These are phyloP conservation scores for Drosophila fuyamai DNA, from an alignment of 1,140 invertebrate species.

Conservation along the genomic window DNA sequence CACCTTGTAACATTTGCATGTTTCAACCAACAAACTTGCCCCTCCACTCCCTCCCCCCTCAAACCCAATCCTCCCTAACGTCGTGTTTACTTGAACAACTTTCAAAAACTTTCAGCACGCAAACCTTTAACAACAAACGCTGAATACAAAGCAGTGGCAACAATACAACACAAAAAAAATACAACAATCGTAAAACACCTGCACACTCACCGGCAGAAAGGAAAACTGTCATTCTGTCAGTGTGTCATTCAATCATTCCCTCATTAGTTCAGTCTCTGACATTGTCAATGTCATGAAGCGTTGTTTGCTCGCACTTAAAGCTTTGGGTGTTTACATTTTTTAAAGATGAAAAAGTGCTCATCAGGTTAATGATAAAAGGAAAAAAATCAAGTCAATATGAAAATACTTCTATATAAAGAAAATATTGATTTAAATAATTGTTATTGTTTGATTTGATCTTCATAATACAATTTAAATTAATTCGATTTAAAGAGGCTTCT, in stretches of 20 bases:
- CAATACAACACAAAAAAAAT: conserved; percentile 35
- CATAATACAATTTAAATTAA: too few relatives aligned
- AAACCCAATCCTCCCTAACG: neutral
- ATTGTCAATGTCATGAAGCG: conserved; percentile 72
- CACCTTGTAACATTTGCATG: conserved; percentile 81
- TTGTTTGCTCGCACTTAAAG: conserved; percentile 5
- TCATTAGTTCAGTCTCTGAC: conserved; percentile 54
- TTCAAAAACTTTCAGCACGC: conserved; percentile 67
- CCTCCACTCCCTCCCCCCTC: neutral
- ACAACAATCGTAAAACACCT: conserved; percentile 62
- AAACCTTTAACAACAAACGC: conserved; percentile 59
- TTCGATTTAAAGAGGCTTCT: neutral
- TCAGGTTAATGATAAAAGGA: too few relatives aligned
- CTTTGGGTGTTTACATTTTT: neutral
- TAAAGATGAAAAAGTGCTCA: too few relatives aligned
- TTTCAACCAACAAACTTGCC: conserved; percentile 28
- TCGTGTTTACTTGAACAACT: conserved; percentile 53
- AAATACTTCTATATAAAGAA: too few relatives aligned
- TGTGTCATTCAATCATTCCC: conserved; percentile 47
- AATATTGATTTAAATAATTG: too few relatives aligned
- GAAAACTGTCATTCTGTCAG: conserved; percentile 49
- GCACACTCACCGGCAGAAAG: conserved; percentile 28
- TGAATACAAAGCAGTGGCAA: conserved; percentile 47
- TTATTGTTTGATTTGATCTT: too few relatives aligned
- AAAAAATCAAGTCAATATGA: too few relatives aligned